Evolutionary conservation across 2,113 vertebrate genomes (phyloP), one percentile per base, ranked within the genome.

Genomic region (Cathartes aura): DNA sequence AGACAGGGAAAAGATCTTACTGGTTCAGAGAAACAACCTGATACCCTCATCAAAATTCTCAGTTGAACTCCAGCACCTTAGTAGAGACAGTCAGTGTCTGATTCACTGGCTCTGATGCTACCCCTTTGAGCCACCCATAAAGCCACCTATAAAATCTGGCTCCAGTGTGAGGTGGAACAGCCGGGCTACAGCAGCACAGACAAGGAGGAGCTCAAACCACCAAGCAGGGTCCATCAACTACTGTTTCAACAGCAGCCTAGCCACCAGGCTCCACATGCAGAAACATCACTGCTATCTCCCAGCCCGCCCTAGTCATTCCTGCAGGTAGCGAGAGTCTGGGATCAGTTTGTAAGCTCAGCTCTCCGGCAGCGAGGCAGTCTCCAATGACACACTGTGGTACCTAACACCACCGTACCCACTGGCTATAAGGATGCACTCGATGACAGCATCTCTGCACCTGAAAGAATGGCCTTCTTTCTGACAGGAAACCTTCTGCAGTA

Each of bases 281-380:
- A 75, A 42, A 29, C 45, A 30, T 21, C 45, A 5, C 47, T 8
- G 40, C 6, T 5, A 17, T 24, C 34, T 36, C 48, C n/a, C 58
- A 27, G 50, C 40, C 36, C 9, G 0, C 22, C 30, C 71, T 34
- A 16, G 6, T 20, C 36, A 4, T 34, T 30, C 63, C 93, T 15
- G 55, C 24, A 13, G 24, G 8, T 0, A 40, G 17, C 16, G 1
- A 15, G 29, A 4, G 22, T 0, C 62, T 48, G 52, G 71, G 22
- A 20, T 4, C 20, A 1, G 11, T 3, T 4, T 1, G 9, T 3
- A 47, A 19, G 9, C 48, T 42, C 22, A 0, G 4, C 9, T 40
- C 24, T 48, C 45, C 45, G 3, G 2, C 43, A 6, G 43, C 2
- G 2, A 32, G 60, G 11, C 26, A 1, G 26, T 18, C 53, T 30